Evolutionary conservation across 2,888 invertebrate species (phyloP).

Genomic region (Tolmerus cingulatus): DNA sequence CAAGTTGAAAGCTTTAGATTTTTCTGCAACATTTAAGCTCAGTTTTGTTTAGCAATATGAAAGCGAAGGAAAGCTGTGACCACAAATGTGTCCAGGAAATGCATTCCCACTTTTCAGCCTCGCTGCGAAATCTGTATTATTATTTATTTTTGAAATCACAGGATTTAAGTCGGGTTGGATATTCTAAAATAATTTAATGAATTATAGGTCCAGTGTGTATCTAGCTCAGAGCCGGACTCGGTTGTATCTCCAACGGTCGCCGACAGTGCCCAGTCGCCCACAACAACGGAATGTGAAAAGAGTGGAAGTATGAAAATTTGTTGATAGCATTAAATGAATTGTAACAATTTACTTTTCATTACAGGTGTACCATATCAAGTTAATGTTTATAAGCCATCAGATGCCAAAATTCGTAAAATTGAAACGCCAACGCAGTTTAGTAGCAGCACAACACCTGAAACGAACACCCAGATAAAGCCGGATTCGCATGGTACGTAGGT

Average conservation of each 20-base stretch:
- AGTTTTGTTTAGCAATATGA: too few relatives aligned
- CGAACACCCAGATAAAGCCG: constrained; percentile 53
- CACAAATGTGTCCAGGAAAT: too few relatives aligned
- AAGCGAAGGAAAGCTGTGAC: too few relatives aligned
- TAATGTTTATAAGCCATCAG: constrained; percentile 60
- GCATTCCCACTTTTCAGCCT: too few relatives aligned
- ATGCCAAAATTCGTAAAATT: constrained; percentile 60
- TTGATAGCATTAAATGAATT: not conserved
- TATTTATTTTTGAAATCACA: too few relatives aligned
- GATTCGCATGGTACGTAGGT: constrained; percentile 58
- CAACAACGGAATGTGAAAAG: constrained; percentile 60
- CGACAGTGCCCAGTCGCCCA: constrained; percentile 62
- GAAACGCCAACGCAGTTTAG: constrained; percentile 56
- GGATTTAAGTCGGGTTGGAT: not conserved
- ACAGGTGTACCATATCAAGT: constrained; percentile 57
- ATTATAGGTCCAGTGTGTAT: constrained; percentile 88
- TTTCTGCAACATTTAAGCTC: too few relatives aligned
- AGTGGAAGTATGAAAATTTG: constrained; percentile 54
- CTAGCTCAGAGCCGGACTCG: constrained; percentile 83
- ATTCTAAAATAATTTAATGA: not conserved
- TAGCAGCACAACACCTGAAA: constrained; percentile 51
- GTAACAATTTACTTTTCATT: constrained; percentile 30
- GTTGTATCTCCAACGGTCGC: constrained; percentile 64
- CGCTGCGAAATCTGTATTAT: too few relatives aligned
- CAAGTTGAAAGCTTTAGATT: too few relatives aligned